These are phyloP conservation scores for Thalassoma bifasciatum DNA, from an alignment of 2,113 vertebrate genomes.

Conservation along the genomic window DNA sequence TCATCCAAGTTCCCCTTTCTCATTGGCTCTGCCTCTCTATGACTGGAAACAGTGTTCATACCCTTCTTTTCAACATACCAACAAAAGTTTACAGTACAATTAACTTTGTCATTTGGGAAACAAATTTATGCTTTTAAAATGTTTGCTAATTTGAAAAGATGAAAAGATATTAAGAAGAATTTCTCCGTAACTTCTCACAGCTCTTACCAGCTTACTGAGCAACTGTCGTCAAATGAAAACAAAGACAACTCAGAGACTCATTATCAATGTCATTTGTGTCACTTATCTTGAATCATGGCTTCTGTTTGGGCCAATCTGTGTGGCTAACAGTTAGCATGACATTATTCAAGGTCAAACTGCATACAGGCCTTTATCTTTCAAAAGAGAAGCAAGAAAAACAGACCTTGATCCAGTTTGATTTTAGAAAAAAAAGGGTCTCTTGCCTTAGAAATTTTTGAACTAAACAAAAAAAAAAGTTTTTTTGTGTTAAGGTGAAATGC, in stretches of 20 bases:
- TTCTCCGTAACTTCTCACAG: background rate
- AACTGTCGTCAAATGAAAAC: background rate
- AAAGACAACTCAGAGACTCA: background rate
- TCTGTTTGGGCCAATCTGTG: background rate
- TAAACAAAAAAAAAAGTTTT: background rate
- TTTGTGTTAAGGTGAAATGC: background rate
- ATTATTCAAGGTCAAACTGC: constrained; percentile 48
- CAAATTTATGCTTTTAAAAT: background rate
- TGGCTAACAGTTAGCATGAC: constrained; percentile 14
- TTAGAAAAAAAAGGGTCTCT: too few species aligned
- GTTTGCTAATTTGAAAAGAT: background rate
- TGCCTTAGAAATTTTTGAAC: background rate
- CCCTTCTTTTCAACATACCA: too few species aligned
- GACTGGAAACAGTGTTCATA: background rate
- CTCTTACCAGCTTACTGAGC: background rate
- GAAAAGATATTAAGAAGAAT: background rate
- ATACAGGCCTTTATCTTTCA: background rate
- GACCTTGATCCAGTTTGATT: background rate
- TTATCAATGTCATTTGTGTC: background rate
- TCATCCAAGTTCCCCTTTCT: background rate
- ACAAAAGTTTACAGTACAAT: background rate
- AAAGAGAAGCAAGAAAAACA: background rate
- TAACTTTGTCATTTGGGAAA: background rate
- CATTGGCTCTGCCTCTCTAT: background rate
- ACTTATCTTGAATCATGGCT: constrained; percentile 2